These are phyloP conservation scores for Pachycephala philippinensis DNA, from an alignment of 2,113 vertebrate species.

Conservation along the genomic window DNA sequence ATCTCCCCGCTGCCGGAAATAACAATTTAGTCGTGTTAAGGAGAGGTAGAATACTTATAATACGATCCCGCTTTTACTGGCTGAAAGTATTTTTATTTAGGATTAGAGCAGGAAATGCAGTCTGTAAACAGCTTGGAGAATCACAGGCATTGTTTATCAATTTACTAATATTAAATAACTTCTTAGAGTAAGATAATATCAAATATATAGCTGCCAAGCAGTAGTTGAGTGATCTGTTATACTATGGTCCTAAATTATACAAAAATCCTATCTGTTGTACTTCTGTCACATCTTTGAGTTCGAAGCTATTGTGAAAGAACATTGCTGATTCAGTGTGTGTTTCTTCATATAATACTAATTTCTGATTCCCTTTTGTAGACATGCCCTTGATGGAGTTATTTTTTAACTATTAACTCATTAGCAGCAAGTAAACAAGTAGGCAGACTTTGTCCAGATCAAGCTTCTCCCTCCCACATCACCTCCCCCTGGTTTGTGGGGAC, in stretches of 20 bases:
- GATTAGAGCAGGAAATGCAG: background rate
- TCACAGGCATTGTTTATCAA: background rate
- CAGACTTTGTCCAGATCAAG: constrained; percentile 47
- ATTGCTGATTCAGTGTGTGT: background rate
- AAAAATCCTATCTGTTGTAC: rapidly evolving
- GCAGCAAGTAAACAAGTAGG: constrained; percentile 35
- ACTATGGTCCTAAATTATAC: background rate
- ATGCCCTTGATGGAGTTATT: constrained; percentile 45
- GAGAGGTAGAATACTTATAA: background rate
- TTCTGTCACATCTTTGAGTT: background rate
- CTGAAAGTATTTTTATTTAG: background rate
- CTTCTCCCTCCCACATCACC: background rate
- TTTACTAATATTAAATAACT: background rate
- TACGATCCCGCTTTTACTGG: background rate
- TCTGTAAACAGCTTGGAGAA: background rate
- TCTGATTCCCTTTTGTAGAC: background rate
- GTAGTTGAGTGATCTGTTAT: background rate
- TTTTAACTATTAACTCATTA: constrained; percentile 58
- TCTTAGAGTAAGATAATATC: background rate
- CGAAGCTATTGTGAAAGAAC: background rate
- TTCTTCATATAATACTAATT: background rate
- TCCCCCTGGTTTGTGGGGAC: background rate
- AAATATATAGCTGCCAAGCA: background rate
- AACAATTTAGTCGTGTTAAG: background rate
- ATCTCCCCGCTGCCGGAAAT: background rate